Evolutionary conservation across 2,888 invertebrate species (phyloP), one percentile per base, ranked within the genome.

Genomic region (Linyphia triangularis): DNA sequence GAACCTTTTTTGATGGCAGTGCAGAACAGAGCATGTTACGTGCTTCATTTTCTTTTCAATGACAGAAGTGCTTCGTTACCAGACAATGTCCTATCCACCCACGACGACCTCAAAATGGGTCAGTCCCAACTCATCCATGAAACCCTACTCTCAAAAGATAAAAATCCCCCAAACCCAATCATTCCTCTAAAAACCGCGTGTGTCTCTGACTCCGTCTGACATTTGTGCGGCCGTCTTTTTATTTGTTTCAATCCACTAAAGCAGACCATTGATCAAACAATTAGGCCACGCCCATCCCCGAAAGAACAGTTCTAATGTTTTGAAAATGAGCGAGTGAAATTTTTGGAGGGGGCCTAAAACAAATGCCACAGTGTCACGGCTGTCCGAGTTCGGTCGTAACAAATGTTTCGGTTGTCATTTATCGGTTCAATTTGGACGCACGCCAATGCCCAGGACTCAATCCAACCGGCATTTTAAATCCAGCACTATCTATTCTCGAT

Each of bases 381-480:
- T 77, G 75, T 70, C 70, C 72, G 78, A 33, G 65, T 85, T 70
- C 26, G 77, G 61, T 61, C 63, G 72, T 85, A 79, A 73, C 79
- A 86, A 86, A 86, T 86, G 79, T 86, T 86, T 72, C 86, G 65
- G 72, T 81, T 86, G 86, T 86, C 86, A 73, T 86, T 86, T 81
- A 79, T 72, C 72, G 77, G 51, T 75, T 59, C 77, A 77, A 85
- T 77, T 85, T 85, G 84, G 84, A 85, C 57, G n/a, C 24, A 22
- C 28, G 84, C 72, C 81, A 86, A 73, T 72, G 33, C 43, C 19
- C 59, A 26, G 63, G 79, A 73, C 73, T 73, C 79, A 59, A 86
- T 72, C 73, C 79, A 37, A 26, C n/a, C 43, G 67, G 81, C 79
- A 67, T 72, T 86, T 81, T 73, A 73, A 81, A 72, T 73, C 63